Base-by-base conservation (phyloP, 2,888 invertebrate species). In the Chaitophorus viminalis region DNA sequence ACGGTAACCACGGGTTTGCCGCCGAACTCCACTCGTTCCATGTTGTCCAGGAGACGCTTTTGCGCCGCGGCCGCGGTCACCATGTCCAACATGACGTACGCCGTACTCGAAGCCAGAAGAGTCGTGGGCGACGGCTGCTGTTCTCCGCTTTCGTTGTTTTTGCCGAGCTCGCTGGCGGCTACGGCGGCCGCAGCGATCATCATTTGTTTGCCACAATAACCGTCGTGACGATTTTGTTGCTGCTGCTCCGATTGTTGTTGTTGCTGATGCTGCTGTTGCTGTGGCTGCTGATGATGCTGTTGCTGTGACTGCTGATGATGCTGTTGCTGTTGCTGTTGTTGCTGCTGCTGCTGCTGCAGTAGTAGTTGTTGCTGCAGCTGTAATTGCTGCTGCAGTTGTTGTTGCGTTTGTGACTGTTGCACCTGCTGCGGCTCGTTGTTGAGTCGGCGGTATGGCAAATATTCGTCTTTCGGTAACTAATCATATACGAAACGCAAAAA, bases 51-150 rank as follows among this genome's bases (percentile, higher is more conserved):
- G 14, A 72, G 79, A 8, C 77, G 85, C 18, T 84, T 84, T 31
- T 84, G 75, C 68, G 74, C 74, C 18, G 74, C 74, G 18, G 74
- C 76, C n/a, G 86, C 33, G 21, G 29, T 79, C 25, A 87, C 72
- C 86, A 74, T 87, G 60, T 87, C 86, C 25, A 87, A n/a, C 86
- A 87, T 54, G 72, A 87, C 86, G 60, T 87, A 87, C 31, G 85
- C 78, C 29, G 85, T 21, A 52, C 31, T 68, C 9, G 82, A 82
- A 14, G 31, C 52, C 31, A 18, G 52, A 6, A 29, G 46, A 1
- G 25, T 36, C 25, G 82, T 52, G 3, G 52, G 25, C 0, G 70
- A 31, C 6, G 52, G 52, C 17, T 25, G 31, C 25, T n/a, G 65
- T 21, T 54, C 36, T 21, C 31, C 29, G 31, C 18, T 31, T 39